Evolutionary conservation across 2,888 invertebrate species (phyloP), one percentile per base, ranked within the genome.

Genomic region (Willowsia nigromaculata): DNA sequence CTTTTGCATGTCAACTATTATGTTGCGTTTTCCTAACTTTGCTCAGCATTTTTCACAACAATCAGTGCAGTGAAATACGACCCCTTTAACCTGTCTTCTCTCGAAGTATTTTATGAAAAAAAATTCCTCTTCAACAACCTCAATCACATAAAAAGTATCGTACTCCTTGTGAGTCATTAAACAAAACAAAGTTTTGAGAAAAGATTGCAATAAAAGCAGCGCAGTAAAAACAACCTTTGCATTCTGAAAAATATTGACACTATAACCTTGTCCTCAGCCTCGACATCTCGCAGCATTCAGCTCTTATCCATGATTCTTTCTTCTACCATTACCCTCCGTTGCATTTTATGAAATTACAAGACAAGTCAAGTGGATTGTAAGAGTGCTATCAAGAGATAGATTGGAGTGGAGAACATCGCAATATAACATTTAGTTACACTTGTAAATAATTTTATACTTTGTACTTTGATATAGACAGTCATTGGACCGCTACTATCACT

Each of bases 211-310:
- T 50, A 50, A 50, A 50, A 50, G 6, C 50, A 50, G 13, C n/a
- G 1, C 11, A 50, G 50, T 50, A 50, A 50, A 50, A 50, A 27
- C 47, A 50, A 50, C 50, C 50, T 50, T 15, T n/a, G n/a, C 50
- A 50, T 50, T 25, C 18, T 71, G 40, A 65, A 65, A 65, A 33
- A 65, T 71, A 71, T 71, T 71, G 68, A 71, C 68, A 71, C 22
- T 40, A 47, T 81, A 62, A 81, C 62, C 62, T 81, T 65, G 81
- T 47, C 81, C 27, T 59, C 59, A 0, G 2, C 81, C 9, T 53
- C 11, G 1, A 30, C 74, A 2, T n/a, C 43, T 33, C 15, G 9
- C 22, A 18, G 22, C 22, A 56, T 18, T n/a, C 56, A 6, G 18
- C 22, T 5, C 68, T 33, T 62, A 13, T 62, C 25, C 15, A 18